A percentile compares a stretch with the other conserved stretches of the same genome.
phyloP scores from a whole-genome alignment of 2,888 invertebrate species.

The Cephus pygmeus region DNA sequence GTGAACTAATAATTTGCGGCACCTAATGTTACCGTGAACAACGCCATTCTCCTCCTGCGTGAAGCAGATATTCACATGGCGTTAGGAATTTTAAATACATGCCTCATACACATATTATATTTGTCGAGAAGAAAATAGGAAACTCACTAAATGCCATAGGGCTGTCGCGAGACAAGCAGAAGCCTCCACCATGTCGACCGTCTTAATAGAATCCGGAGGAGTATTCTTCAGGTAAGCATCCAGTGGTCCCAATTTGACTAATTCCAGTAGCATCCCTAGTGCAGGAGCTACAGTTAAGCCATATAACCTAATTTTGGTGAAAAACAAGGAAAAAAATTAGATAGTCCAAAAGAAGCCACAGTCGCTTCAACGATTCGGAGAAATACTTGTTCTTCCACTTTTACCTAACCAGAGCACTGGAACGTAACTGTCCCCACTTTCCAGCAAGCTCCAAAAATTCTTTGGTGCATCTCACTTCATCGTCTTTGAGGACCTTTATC shows the following conservation, averaged over 20 bases:
- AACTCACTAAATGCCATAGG: conserved; percentile 82
- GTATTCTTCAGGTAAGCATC: conserved; percentile 74
- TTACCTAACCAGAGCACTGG: conserved; percentile 76
- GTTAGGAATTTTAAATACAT: conserved; percentile 3
- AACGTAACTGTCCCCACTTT: conserved; percentile 82
- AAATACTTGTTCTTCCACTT: neutral
- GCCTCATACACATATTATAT: conserved; percentile 9
- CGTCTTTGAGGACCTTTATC: conserved; percentile 80
- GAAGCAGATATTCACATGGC: conserved; percentile 23
- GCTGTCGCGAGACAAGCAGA: conserved; percentile 85
- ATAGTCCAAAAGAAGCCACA: neutral
- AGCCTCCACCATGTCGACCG: conserved; percentile 84
- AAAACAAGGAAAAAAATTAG: neutral
- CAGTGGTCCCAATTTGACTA: conserved; percentile 81
- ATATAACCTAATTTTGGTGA: conserved; percentile 68
- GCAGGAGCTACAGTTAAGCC: conserved; percentile 83
- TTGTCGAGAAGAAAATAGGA: conserved; percentile 6
- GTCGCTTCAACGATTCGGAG: neutral
- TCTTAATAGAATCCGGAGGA: conserved; percentile 67
- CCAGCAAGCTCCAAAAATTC: conserved; percentile 83
- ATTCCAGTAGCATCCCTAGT: conserved; percentile 85
- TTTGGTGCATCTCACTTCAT: conserved; percentile 69
- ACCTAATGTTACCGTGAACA: conserved; percentile 87
- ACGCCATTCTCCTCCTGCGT: conserved; percentile 79
- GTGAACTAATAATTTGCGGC: conserved; percentile 83